Percentiles rank a stretch among this genome's conserved stretches.
Evolutionary conservation across 2,888 invertebrate species (phyloP).

Genomic region (Rhagonycha fulva): DNA sequence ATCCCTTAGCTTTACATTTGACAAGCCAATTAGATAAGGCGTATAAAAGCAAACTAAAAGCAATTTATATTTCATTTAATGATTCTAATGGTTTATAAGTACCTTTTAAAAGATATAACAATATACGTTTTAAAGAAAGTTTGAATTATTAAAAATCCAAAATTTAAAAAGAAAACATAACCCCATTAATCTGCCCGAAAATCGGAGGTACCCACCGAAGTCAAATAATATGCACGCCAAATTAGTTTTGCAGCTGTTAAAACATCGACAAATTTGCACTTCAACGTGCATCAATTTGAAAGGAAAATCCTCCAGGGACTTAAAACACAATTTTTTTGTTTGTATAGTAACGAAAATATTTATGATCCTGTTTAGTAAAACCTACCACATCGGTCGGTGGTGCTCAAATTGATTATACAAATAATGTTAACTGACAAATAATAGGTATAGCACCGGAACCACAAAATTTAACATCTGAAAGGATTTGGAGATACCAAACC

Average conservation of each 20-base stretch:
- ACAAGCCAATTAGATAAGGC: not conserved
- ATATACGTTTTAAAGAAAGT: not conserved
- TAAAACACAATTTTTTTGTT: constrained; percentile 30
- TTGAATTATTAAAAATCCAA: not conserved
- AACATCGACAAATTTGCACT: constrained; percentile 38
- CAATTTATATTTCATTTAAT: not conserved
- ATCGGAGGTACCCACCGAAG: not conserved
- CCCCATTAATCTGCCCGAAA: not conserved
- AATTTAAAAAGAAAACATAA: not conserved
- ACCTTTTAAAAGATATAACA: not conserved
- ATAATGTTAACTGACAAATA: not conserved
- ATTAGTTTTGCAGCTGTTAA: constrained; percentile 46
- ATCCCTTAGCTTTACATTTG: not conserved
- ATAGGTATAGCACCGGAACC: not conserved
- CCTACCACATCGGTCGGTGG: not conserved
- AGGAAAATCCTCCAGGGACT: not conserved
- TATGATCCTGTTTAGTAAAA: constrained; percentile 12
- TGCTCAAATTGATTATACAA: not conserved
- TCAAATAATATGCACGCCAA: not conserved
- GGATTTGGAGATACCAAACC: not conserved
- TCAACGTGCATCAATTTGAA: not conserved
- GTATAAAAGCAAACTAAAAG: not conserved
- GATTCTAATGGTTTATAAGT: not conserved
- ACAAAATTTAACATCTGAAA: not conserved
- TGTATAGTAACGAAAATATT: constrained; percentile 31